Percentiles rank a stretch among this genome's conserved stretches.
These are phyloP conservation scores for Brachirus orientalis DNA, from an alignment of 2,113 vertebrate species.

Conservation along the genomic window DNA sequence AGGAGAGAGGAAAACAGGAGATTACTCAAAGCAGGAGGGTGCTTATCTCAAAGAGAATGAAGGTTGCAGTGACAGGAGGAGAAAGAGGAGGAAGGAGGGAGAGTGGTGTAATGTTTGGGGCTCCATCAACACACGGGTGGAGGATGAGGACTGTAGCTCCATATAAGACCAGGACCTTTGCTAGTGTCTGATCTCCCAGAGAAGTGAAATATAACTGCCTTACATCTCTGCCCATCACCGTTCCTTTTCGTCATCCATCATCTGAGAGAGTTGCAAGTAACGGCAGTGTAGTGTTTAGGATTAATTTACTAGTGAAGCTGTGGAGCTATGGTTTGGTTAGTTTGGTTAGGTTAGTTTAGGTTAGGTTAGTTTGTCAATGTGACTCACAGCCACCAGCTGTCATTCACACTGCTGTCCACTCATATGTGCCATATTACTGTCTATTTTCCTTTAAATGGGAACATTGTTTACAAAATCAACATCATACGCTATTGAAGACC, in stretches of 20 bases:
- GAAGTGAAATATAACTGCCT: slow-evolving; percentile 36
- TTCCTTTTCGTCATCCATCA: slow-evolving; percentile 10
- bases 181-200: slow-evolving; percentile 22
- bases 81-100: slow-evolving; percentile 6
- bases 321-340: too few relatives aligned
- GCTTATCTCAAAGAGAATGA: slow-evolving; percentile 60
- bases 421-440: too few relatives aligned
- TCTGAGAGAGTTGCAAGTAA: slow-evolving; percentile 4
- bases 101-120: slow-evolving; percentile 22
- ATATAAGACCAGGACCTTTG: slow-evolving; percentile 53
- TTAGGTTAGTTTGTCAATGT: too few relatives aligned
- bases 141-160: slow-evolving; percentile 28
- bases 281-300: neutral
- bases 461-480: too few relatives aligned
- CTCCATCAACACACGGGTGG: neutral
- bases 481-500: too few relatives aligned
- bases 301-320: too few relatives aligned
- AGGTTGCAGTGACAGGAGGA: slow-evolving; percentile 11
- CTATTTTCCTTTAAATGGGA: too few relatives aligned
- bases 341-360: too few relatives aligned
- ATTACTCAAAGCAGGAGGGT: slow-evolving; percentile 39
- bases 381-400: too few relatives aligned
- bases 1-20: slow-evolving; percentile 48
- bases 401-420: too few relatives aligned
- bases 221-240: slow-evolving; percentile 41